phyloP scores from a whole-genome alignment of 2,113 vertebrate species.

The Turdus rufiventris region DNA sequence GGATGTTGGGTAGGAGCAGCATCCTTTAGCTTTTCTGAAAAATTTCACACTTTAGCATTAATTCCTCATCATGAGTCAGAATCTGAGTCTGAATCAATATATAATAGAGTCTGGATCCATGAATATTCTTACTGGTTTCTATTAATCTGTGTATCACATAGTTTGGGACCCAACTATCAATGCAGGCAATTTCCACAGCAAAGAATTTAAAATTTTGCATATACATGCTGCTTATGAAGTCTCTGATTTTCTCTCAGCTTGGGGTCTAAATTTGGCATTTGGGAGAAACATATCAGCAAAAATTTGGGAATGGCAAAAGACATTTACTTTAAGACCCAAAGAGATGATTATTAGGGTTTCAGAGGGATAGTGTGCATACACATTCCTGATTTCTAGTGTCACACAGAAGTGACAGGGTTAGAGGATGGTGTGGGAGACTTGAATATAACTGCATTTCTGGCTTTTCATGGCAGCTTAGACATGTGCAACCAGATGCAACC shows the following conservation, averaged over 20 bases:
- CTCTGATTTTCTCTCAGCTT: neutral
- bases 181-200: neutral
- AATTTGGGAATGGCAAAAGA: neutral
- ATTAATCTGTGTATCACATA: neutral
- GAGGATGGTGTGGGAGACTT: neutral
- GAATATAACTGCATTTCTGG: neutral
- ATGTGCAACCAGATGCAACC: neutral
- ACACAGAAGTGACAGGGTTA: neutral
- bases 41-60: conserved; percentile 31
- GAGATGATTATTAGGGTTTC: neutral
- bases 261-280: neutral
- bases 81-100: neutral
- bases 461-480: neutral
- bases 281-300: neutral
- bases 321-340: neutral
- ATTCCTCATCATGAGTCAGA: conserved; percentile 50
- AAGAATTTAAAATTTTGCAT: neutral
- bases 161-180: neutral
- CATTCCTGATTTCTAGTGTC: neutral
- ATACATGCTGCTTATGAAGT: neutral
- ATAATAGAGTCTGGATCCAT: conserved; percentile 2
- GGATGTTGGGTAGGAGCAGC: neutral
- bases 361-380: neutral
- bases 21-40: conserved; percentile 47
- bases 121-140: conserved; percentile 28